Base-by-base conservation (phyloP, 2,888 invertebrate genomes). In the Deilephila porcellus region DNA sequence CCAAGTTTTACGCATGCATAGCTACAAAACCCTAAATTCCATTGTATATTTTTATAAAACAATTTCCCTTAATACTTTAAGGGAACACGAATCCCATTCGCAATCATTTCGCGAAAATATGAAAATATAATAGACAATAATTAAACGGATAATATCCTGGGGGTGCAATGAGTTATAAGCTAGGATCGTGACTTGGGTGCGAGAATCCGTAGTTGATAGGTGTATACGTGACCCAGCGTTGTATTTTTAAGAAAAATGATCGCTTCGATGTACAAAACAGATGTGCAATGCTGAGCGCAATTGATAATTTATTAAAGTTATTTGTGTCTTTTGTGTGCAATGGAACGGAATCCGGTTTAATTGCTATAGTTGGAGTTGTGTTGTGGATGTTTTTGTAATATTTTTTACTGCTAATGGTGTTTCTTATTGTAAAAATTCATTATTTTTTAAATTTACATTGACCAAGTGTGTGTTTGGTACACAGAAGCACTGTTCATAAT, bases 81-180 rank as follows among this genome's bases (percentile, higher is more conserved):
- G 25, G 25, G 25, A 25, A 25, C 56, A 77, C 72, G 71, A 70
- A 70, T 53, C 72, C 29, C 37, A 74, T 70, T 5, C 56, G 19
- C 1, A 52, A 32, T n/a, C 20, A 63, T 71, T 70, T 71, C 73
- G 73, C 29, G 53, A 72, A 74, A 70, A 63, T 67, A 67, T 67
- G 80, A 83, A 79, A 82, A 83, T 82, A 82, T 82, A 83, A 85
- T 82, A 86, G 82, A 85, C 86, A 87, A 82, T 86, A 88, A 89
- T 90, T 89, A 89, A 85, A 82, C 78, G 81, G 83, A 83, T 86
- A 84, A 86, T 84, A 83, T 85, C 89, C 84, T 81, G 56, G 80
- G 86, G 86, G 85, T 81, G 81, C 87, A 82, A 88, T 90, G 88
- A 90, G 87, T 90, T 89, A 89, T 85, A 86, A 85, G 83, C 82